phyloP scores from a whole-genome alignment of 2,113 vertebrate genomes.

The Piaya cayana region DNA sequence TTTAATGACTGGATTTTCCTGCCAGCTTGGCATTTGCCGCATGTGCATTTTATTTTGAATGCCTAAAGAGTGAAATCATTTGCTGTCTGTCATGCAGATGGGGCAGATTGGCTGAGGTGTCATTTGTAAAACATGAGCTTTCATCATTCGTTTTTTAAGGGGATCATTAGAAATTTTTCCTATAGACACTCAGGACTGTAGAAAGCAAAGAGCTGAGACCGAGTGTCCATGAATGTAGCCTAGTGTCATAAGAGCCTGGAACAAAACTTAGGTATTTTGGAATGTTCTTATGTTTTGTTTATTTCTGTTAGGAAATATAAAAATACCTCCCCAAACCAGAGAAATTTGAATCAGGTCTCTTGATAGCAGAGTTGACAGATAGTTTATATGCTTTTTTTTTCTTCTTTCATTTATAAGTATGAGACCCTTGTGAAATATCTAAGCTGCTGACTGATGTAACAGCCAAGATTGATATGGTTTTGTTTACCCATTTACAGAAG shows the following conservation, averaged over 20 bases:
- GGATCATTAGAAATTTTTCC: neutral
- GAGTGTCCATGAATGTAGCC: neutral
- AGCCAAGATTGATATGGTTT: constrained; percentile 8
- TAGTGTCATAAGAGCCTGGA: neutral
- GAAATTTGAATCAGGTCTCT: neutral
- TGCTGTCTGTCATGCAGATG: neutral
- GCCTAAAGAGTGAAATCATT: constrained; percentile 58
- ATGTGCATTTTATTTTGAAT: constrained; percentile 62
- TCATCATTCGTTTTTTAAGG: neutral
- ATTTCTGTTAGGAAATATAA: neutral
- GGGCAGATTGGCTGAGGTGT: constrained; percentile 32
- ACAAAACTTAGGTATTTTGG: neutral
- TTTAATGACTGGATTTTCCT: constrained; percentile 73
- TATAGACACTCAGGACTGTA: neutral
- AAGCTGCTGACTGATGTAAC: constrained; percentile 8
- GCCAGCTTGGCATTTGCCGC: constrained; percentile 66
- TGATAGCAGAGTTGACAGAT: neutral
- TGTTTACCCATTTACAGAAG: constrained; percentile 43
- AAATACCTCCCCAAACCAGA: neutral
- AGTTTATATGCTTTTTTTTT: neutral
- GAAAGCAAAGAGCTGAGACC: neutral
- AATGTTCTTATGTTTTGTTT: neutral
- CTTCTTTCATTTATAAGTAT: neutral
- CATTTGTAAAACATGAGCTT: constrained; percentile 50
- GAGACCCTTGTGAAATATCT: constrained; percentile 14